Conservation (phyloP, 2,888 invertebrate species). For the Rhagophthalmus giganteus region DNA sequence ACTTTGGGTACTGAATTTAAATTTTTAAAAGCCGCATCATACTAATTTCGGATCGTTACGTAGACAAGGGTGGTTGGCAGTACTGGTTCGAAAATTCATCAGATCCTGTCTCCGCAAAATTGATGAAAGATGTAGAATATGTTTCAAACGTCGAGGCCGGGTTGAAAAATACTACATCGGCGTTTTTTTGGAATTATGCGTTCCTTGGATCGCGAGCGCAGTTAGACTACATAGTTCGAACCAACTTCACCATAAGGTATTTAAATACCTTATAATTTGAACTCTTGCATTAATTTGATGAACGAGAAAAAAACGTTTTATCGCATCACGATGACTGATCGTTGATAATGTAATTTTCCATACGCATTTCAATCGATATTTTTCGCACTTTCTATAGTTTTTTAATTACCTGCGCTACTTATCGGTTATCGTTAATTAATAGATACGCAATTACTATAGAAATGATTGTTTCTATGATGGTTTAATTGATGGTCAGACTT, state of each 20-base stretch:
- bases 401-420: too few species aligned
- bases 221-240: constrained; percentile 71
- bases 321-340: too few species aligned
- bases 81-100: constrained; percentile 72
- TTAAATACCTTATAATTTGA: not conserved
- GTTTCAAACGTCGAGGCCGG: constrained; percentile 69
- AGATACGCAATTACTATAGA: too few species aligned
- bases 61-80: constrained; percentile 77
- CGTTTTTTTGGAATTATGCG: constrained; percentile 78
- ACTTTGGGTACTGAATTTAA: constrained; percentile 63
- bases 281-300: not conserved
- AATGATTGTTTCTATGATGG: too few species aligned
- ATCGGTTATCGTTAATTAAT: too few species aligned
- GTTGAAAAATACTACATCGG: constrained; percentile 71
- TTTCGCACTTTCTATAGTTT: too few species aligned
- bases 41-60: constrained; percentile 28
- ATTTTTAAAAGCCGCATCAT: not conserved
- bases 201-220: constrained; percentile 74
- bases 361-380: too few species aligned
- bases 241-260: constrained; percentile 64
- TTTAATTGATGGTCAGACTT: too few species aligned
- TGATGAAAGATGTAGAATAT: constrained; percentile 69
- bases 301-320: not conserved
- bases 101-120: constrained; percentile 63
- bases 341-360: too few species aligned